phyloP scores from a whole-genome alignment of 2,797 vertebrate species.

The Sebastes elongatus region DNA sequence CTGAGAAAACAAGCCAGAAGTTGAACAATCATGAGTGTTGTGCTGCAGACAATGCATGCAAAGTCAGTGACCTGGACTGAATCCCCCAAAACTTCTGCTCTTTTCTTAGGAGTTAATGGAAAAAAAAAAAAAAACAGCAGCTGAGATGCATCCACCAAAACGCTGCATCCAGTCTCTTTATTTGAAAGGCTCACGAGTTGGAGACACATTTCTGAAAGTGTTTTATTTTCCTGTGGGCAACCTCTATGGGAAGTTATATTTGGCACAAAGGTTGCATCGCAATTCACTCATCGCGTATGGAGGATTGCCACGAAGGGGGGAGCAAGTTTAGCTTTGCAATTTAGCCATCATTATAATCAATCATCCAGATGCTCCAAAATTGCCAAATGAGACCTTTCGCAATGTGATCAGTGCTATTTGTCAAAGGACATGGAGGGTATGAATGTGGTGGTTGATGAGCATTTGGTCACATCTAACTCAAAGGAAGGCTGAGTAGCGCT shows the following conservation, averaged over 20 bases:
- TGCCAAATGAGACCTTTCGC: slow-evolving; percentile 67
- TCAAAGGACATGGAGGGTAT: slow-evolving; percentile 54
- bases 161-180: slow-evolving; percentile 22
- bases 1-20: slow-evolving; percentile 59
- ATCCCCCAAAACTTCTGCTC: slow-evolving; percentile 44
- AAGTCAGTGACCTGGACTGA: slow-evolving; percentile 65
- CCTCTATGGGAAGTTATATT: slow-evolving; percentile 46
- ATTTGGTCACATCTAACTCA: slow-evolving; percentile 36
- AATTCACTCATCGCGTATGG: slow-evolving; percentile 28
- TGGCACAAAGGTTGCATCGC: slow-evolving; percentile 46
- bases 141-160: slow-evolving; percentile 34
- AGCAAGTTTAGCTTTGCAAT: slow-evolving; percentile 46
- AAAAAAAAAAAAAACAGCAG: slow-evolving; percentile 27
- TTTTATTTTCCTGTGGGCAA: slow-evolving; percentile 30
- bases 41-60: slow-evolving; percentile 66
- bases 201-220: slow-evolving; percentile 31
- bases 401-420: slow-evolving; percentile 65
- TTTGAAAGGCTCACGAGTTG: slow-evolving; percentile 42
- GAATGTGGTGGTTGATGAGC: slow-evolving; percentile 56
- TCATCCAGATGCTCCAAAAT: slow-evolving; percentile 55
- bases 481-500: background rate
- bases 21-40: slow-evolving; percentile 54
- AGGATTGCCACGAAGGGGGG: slow-evolving; percentile 28
- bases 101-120: slow-evolving; percentile 60
- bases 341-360: slow-evolving; percentile 62